Evolutionary conservation across 2,797 vertebrate species (phyloP).

Genomic region (Crypturellus tataupa): DNA sequence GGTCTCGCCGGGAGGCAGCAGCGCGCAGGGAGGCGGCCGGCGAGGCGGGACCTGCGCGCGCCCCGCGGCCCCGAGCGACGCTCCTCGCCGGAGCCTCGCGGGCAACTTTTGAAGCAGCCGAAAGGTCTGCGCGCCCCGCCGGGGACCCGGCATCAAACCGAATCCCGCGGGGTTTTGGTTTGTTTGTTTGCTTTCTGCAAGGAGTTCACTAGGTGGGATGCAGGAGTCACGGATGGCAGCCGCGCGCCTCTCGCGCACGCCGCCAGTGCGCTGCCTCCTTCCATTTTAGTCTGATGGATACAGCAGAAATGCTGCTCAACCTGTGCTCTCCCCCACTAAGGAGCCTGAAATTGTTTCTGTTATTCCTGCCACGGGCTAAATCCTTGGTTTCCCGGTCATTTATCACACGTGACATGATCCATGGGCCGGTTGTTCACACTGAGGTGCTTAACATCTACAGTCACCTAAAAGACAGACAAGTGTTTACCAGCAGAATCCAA

Average conservation of each 20-base stretch:
- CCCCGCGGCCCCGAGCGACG: background rate
- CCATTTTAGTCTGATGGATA: constrained; percentile 30
- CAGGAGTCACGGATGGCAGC: constrained; percentile 24
- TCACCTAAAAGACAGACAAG: background rate
- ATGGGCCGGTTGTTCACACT: background rate
- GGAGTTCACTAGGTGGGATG: constrained; percentile 61
- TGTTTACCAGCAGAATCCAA: background rate
- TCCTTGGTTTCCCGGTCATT: background rate
- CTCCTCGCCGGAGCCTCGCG: background rate
- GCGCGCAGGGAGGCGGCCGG: background rate
- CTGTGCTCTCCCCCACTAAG: background rate
- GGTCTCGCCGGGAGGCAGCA: background rate
- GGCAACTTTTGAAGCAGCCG: constrained; percentile 25
- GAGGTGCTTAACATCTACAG: background rate
- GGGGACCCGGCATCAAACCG: background rate
- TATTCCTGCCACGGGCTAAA: background rate
- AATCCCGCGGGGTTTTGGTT: background rate
- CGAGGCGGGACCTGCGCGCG: background rate
- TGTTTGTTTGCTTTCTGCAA: background rate
- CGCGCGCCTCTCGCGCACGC: constrained; percentile 33
- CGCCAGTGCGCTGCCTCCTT: constrained; percentile 27
- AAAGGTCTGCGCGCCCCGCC: background rate
- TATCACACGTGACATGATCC: background rate
- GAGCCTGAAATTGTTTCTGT: background rate
- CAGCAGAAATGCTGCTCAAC: constrained; percentile 10